Evolutionary conservation across 2,113 vertebrate genomes (phyloP).

Genomic region (Acrocephalus kingi): DNA sequence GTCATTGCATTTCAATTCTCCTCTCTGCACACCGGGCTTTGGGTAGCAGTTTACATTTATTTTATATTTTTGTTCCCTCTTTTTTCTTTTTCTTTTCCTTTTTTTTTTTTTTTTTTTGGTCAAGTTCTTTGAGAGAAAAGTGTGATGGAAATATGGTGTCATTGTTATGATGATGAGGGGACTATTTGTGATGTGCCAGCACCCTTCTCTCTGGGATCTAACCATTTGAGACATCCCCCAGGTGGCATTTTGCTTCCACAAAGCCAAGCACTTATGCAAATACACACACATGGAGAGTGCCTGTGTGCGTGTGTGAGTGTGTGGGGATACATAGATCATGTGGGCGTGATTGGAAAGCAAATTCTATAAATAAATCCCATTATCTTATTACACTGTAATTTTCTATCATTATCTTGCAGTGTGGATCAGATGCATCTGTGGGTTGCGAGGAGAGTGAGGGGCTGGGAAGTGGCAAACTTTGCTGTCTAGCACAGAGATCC

Average conservation of each 20-base stretch:
- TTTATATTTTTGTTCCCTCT: not conserved
- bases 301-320: not conserved
- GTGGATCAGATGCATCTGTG: slow-evolving; percentile 62
- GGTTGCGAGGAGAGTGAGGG: slow-evolving; percentile 21
- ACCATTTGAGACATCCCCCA: slow-evolving; percentile 54
- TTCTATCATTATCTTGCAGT: slow-evolving; percentile 55
- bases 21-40: not conserved
- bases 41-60: not conserved
- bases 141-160: slow-evolving; percentile 15
- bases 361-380: slow-evolving; percentile 69
- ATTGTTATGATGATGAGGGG: slow-evolving; percentile 59
- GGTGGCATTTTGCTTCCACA: slow-evolving; percentile 55
- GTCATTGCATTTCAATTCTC: slow-evolving; percentile 41
- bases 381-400: slow-evolving; percentile 67
- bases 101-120: not conserved
- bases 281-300: slow-evolving; percentile 22
- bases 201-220: not conserved
- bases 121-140: slow-evolving; percentile 15
- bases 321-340: not conserved
- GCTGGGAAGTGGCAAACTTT: slow-evolving; percentile 46
- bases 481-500: not conserved
- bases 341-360: slow-evolving; percentile 52
- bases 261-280: slow-evolving; percentile 60
- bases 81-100: not conserved
- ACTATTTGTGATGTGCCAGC: slow-evolving; percentile 55